Evolutionary conservation across 2,888 invertebrate genomes (phyloP), one percentile per base, ranked within the genome.

Genomic region (Cephus sareptanus): DNA sequence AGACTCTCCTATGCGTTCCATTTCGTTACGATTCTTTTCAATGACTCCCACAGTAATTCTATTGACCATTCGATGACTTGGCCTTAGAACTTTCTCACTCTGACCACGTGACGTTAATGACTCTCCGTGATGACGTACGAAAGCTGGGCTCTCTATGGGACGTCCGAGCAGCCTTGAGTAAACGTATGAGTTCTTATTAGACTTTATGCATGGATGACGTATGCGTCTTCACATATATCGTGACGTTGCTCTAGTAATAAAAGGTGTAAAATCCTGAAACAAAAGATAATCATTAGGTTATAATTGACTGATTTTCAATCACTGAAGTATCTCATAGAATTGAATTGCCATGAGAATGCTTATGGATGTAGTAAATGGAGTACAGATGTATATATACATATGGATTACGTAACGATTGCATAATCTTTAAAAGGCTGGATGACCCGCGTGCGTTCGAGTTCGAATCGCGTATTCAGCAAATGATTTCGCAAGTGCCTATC

Each of bases 231-330:
- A 56, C 56, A 2, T 23, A 23, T 56, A 23, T 31, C 13, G 33
- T 30, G 0, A 70, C 34, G 71, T 34, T 34, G 71, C 31, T 71
- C 34, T 85, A 89, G 80, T 89, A 89, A 82, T 85, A 89, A 80
- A 85, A 89, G 73, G 87, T 83, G 79, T 83, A 86, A 80, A 85
- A 85, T 79, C 82, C 89, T 89, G 88, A 68, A 87, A 87, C 82
- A 84, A 76, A 80, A 76, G 70, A 76, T 69, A 34, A 35, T 56
- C 23, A 6, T 40, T 40, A 1, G 1, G 6, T 23, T 23, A 6
- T 15, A 37, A 11, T 11, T 11, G 11, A 11, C 11, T 35, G 37
- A 13, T 13, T 37, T 4, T 37, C 30, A 71, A 12, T 71, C 3
- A 71, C 31, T 31, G 11, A 23, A 23, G 2, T 6, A 23, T 23